phyloP scores from a whole-genome alignment of 2,113 vertebrate species.

The Gymnocephalus cernua region DNA sequence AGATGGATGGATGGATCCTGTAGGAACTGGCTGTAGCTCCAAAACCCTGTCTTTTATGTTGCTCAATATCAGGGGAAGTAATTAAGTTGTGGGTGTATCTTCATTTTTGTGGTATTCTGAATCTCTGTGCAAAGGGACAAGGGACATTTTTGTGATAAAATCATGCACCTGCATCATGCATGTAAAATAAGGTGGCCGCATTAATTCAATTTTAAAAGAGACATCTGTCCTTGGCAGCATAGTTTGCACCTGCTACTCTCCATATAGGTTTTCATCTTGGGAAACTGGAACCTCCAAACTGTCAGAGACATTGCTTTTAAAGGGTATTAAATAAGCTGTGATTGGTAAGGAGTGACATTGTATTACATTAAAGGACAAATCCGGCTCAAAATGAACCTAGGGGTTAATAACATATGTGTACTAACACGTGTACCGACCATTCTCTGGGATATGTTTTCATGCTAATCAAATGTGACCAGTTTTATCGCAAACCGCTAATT shows the following conservation, averaged over 20 bases:
- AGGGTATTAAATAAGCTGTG: background rate
- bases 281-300: background rate
- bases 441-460: too few species aligned
- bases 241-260: background rate
- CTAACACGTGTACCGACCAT: too few species aligned
- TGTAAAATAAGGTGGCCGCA: constrained; percentile 37
- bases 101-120: background rate
- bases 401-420: too few species aligned
- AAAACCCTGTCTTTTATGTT: background rate
- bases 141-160: constrained; percentile 17
- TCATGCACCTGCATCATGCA: background rate
- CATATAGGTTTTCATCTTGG: background rate
- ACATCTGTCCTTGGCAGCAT: constrained; percentile 24
- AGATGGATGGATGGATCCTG: too few species aligned
- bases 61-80: background rate
- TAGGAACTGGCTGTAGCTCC: too few species aligned
- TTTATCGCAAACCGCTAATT: too few species aligned
- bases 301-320: background rate
- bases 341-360: background rate
- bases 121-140: background rate
- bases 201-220: constrained; percentile 3
- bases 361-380: background rate
- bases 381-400: too few species aligned
- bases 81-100: background rate
- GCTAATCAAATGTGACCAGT: too few species aligned